A percentile compares a stretch with the other conserved stretches of the same genome.
These are phyloP conservation scores for Noctua comes DNA, from an alignment of 2,888 invertebrate species.

Conservation along the genomic window DNA sequence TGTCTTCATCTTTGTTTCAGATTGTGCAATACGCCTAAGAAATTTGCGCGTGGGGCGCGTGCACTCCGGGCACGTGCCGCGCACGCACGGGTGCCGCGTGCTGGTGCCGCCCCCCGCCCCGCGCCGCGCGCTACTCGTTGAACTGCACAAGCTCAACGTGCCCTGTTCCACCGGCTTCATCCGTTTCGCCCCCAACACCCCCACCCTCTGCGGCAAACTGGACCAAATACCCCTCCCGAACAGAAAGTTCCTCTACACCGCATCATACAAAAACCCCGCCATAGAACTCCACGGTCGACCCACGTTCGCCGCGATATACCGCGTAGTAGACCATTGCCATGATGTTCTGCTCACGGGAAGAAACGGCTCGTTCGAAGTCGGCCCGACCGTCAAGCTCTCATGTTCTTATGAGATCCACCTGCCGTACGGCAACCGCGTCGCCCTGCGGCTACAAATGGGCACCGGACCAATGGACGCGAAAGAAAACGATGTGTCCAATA, in stretches of 20 bases:
- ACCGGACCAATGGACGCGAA: slow-evolving; percentile 81
- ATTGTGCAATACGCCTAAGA: slow-evolving; percentile 90
- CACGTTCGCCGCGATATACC: slow-evolving; percentile 92
- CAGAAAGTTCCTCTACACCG: slow-evolving; percentile 90
- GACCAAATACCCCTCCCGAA: slow-evolving; percentile 91
- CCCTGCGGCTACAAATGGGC: slow-evolving; percentile 91
- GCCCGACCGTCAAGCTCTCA: slow-evolving; percentile 90
- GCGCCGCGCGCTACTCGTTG: slow-evolving; percentile 91
- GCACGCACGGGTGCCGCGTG: slow-evolving; percentile 88
- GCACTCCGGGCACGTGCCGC: slow-evolving; percentile 89
- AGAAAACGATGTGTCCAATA: slow-evolving; percentile 80
- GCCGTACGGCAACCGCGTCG: slow-evolving; percentile 93
- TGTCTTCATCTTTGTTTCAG: slow-evolving; percentile 84
- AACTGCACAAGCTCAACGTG: slow-evolving; percentile 92
- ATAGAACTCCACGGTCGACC: slow-evolving; percentile 91
- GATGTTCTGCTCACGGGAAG: slow-evolving; percentile 92
- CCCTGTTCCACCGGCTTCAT: slow-evolving; percentile 92
- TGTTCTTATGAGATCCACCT: slow-evolving; percentile 93
- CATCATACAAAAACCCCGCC: slow-evolving; percentile 86
- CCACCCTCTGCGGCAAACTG: slow-evolving; percentile 92
- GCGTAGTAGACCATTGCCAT: slow-evolving; percentile 93
- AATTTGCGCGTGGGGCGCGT: slow-evolving; percentile 84
- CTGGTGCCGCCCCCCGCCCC: slow-evolving; percentile 86
- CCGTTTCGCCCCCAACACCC: slow-evolving; percentile 89
- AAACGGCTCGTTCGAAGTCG: slow-evolving; percentile 92